Percentiles rank a stretch among this genome's conserved stretches.
Conservation (phyloP, 2,113 vertebrate species). For the Salvelinus namaycush region DNA sequence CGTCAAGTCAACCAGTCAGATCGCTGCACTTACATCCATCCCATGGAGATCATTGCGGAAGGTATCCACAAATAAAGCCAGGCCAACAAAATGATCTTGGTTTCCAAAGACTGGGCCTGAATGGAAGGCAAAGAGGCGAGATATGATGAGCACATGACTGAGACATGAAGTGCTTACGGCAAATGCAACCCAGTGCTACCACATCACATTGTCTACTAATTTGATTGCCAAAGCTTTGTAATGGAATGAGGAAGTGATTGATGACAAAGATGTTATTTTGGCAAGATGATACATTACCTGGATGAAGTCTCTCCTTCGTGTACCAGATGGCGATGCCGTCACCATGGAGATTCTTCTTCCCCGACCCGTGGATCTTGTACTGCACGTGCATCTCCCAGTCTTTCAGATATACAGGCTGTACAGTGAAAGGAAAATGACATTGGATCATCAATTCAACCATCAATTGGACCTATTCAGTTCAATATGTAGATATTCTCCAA, state of each 20-base stretch:
- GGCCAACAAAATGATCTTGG: constrained; percentile 76
- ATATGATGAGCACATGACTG: constrained; percentile 33
- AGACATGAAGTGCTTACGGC: background rate
- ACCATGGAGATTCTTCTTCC: constrained; percentile 96
- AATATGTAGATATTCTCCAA: background rate
- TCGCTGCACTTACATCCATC: constrained; percentile 77
- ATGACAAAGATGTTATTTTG: background rate
- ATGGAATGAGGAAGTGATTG: background rate
- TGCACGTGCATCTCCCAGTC: constrained; percentile 99
- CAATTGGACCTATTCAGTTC: background rate
- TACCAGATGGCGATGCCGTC: constrained; percentile 98
- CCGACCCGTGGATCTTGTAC: constrained; percentile 89
- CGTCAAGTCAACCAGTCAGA: constrained; percentile 46
- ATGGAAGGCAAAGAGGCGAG: constrained; percentile 68
- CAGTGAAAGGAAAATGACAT: background rate
- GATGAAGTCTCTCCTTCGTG: constrained; percentile 85
- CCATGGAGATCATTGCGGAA: constrained; percentile 81
- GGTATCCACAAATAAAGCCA: constrained; percentile 80
- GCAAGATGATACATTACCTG: constrained; percentile 72
- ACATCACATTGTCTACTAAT: background rate
- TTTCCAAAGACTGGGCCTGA: constrained; percentile 79
- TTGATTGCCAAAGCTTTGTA: background rate
- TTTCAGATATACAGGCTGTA: constrained; percentile 92
- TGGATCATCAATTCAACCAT: background rate
- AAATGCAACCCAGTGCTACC: background rate